Evolutionary conservation across 2,888 invertebrate species (phyloP).

Genomic region (Steinernema carpocapsae): DNA sequence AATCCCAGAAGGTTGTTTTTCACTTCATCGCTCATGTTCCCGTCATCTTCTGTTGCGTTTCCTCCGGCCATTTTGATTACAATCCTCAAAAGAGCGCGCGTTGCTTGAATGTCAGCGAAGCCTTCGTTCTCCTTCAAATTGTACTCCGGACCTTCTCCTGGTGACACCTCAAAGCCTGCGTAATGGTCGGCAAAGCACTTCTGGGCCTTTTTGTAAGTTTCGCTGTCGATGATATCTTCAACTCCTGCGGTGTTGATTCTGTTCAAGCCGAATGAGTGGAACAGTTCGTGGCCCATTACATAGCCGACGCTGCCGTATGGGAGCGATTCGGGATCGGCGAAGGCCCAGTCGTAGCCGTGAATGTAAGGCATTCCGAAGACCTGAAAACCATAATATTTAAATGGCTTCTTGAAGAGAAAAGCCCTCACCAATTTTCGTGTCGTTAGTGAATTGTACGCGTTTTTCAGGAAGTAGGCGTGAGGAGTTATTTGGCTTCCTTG

Average conservation of each 20-base stretch:
- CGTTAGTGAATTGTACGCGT: neutral
- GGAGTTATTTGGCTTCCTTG: neutral
- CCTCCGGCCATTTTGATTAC: neutral
- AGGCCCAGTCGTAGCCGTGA: neutral
- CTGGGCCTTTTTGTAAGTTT: neutral
- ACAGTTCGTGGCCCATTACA: neutral
- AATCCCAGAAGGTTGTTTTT: neutral
- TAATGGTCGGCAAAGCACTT: neutral
- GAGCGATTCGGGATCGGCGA: neutral
- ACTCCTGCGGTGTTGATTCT: neutral
- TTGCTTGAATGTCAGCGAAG: slow-evolving; percentile 1
- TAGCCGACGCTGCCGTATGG: neutral
- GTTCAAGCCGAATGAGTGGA: neutral
- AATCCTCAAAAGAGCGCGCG: neutral
- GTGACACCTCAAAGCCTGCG: neutral
- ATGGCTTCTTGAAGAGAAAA: too few relatives aligned
- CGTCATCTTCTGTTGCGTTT: neutral
- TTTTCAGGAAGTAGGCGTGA: neutral
- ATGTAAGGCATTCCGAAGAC: neutral
- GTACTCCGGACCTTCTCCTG: neutral
- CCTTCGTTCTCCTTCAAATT: neutral
- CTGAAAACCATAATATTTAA: neutral
- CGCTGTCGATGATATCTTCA: neutral
- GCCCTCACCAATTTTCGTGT: too few relatives aligned
- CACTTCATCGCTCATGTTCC: neutral